Evolutionary conservation across 2,888 invertebrate species (phyloP).

Genomic region (Amaurobius ferox): DNA sequence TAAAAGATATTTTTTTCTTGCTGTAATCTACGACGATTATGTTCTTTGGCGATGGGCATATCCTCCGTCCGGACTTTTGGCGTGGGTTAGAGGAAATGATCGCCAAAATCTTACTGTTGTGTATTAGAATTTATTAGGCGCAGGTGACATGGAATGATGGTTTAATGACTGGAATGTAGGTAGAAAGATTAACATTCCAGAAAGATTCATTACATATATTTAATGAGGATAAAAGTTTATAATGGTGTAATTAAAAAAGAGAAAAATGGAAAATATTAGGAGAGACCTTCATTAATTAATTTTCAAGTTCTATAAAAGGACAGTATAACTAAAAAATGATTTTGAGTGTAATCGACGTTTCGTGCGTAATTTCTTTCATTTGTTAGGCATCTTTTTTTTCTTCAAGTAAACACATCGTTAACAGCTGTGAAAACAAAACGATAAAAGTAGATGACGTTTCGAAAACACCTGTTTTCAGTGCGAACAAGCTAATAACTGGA

Average conservation of each 20-base stretch:
- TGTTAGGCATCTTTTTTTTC: no score
- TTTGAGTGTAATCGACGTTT: no score
- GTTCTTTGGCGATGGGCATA: conserved; percentile 21
- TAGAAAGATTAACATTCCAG: neutral
- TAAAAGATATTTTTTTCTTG: conserved; percentile 35
- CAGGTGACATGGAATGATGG: neutral
- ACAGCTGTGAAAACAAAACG: no score
- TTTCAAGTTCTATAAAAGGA: no score
- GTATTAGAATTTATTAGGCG: neutral
- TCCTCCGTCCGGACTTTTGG: conserved; percentile 26
- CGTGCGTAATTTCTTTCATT: no score
- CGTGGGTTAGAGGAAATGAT: neutral
- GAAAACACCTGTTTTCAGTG: no score
- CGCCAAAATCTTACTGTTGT: neutral
- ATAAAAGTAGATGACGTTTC: no score
- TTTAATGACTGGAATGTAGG: neutral
- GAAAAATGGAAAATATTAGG: no score
- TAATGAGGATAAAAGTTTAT: neutral
- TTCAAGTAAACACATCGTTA: no score
- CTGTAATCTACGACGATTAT: conserved; percentile 51
- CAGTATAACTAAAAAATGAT: no score
- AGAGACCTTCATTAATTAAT: no score
- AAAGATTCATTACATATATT: neutral
- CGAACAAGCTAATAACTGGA: no score
- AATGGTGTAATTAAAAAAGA: neutral